phyloP scores from a whole-genome alignment of 2,113 vertebrate species.

The Macaca mulatta region DNA sequence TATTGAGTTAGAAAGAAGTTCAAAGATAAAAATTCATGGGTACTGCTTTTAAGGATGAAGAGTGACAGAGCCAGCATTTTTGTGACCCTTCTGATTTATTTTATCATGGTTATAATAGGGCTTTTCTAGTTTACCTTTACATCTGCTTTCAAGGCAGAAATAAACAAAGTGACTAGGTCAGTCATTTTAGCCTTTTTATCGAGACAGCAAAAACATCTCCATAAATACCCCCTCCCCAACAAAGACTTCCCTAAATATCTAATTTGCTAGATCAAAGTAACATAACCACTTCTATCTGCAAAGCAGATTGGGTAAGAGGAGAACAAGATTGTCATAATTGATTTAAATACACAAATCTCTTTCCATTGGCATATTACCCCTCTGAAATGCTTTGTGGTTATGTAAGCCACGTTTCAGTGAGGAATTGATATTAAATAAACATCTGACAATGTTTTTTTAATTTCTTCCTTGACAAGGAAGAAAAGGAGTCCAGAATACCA shows the following conservation, averaged over 20 bases:
- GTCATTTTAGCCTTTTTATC: background rate
- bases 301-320: background rate
- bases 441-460: background rate
- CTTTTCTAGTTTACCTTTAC: background rate
- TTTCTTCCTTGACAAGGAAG: background rate
- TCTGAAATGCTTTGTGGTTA: background rate
- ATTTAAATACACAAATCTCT: background rate
- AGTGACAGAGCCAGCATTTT: background rate
- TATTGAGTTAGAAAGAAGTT: background rate
- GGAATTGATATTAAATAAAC: background rate
- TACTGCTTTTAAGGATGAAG: background rate
- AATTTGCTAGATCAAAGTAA: background rate
- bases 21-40: background rate
- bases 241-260: background rate
- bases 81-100: background rate
- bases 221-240: background rate
- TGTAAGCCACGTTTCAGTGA: background rate
- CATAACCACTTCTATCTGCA: background rate
- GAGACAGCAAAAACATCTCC: no score
- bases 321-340: background rate
- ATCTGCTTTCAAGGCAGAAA: background rate
- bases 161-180: background rate
- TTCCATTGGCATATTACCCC: background rate
- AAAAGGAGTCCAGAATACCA: background rate
- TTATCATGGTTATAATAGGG: background rate